Evolutionary conservation across 1,140 invertebrate species (phyloP).

Genomic region (Macrobrachium nipponense): DNA sequence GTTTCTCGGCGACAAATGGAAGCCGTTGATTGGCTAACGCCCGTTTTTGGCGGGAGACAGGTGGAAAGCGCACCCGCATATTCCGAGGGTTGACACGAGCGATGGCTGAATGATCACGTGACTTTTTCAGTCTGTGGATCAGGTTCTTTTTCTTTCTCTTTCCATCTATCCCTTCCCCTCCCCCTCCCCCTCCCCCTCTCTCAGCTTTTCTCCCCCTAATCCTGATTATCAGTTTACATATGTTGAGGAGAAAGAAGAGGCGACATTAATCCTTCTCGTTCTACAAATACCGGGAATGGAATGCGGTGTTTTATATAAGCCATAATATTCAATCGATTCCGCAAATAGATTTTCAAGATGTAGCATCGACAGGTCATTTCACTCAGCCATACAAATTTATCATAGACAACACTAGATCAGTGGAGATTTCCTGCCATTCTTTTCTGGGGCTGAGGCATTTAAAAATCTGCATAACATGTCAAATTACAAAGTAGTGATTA

Average conservation of each 20-base stretch:
- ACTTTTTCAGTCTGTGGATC: background rate
- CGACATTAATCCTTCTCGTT: background rate
- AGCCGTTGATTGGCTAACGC: too few species aligned
- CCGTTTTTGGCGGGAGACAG: background rate
- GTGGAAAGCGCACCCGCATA: background rate
- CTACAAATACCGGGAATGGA: background rate
- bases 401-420: too few species aligned
- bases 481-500: too few species aligned
- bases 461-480: too few species aligned
- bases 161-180: background rate
- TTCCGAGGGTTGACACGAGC: background rate
- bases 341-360: too few species aligned
- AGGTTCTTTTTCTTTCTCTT: background rate
- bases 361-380: too few species aligned
- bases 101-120: background rate
- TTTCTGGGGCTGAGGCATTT: too few species aligned
- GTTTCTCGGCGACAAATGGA: too few species aligned
- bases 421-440: too few species aligned
- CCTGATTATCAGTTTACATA: background rate
- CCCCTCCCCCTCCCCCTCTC: background rate
- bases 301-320: too few species aligned
- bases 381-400: too few species aligned
- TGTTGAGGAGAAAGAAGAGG: background rate
- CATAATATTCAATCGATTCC: too few species aligned
- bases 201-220: background rate